Evolutionary conservation across 2,888 invertebrate species (phyloP), one percentile per base, ranked within the genome.

Genomic region (Buathra laborator): DNA sequence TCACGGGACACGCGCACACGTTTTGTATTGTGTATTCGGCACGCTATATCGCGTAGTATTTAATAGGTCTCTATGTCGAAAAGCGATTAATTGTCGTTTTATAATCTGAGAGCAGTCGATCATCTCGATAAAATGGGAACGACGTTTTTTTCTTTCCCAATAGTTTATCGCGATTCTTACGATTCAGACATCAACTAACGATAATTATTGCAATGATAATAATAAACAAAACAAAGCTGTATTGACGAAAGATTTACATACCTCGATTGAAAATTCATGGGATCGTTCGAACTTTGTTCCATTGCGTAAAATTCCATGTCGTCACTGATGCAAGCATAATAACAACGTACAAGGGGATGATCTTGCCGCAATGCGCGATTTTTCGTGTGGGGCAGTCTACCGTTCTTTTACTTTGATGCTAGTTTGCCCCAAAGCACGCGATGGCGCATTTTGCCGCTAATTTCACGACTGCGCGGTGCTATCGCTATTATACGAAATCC

Each of bases 1-100:
- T 85, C 85, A 85, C 81, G 64, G 85, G 85, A 85, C 85, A 85
- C 81, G 85, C 85, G 85, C 85, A 85, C 14, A 79, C 68, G 75
- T 75, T 75, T 79, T 56, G 19, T 56, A 16, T 24, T 56, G 24
- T 74, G 70, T 70, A 75, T 66, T 48, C 53, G 51, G 10, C 74
- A 66, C 56, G 64, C n/a, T 7, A 48, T 32, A 72, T 2, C 44
- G 43, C 24, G 32, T 37, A 14, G 44, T 14, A 29, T 62, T 9
- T 10, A 51, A 19, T 32, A 56, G 37, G 37, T 56, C 43, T 59
- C 29, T 64, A 16, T 37, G 44, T 48, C 48, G n/a, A 46, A 51
- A 53, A 16, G 19, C 12, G 9, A 56, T 24, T 24, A 24, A 19
- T 56, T 24, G 24, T 24, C 56, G 56, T 10, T 56, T 56, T 24